Conservation (phyloP, 1,140 invertebrate species). For the Periplaneta americana region DNA sequence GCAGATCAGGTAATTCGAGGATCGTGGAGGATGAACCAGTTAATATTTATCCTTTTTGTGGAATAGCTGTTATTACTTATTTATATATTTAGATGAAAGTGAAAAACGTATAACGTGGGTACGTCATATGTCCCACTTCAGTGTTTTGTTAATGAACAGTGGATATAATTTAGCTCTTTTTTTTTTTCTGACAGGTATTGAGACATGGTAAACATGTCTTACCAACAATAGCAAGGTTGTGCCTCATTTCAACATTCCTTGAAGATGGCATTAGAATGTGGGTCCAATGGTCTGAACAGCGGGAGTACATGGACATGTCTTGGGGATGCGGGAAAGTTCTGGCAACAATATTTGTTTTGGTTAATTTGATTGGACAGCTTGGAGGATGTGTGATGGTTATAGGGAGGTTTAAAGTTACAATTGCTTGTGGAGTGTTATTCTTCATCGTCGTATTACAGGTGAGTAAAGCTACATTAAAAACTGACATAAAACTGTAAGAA, state of each 20-base stretch:
- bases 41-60: conserved; percentile 1
- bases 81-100: neutral
- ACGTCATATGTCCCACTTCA: conserved; percentile 37
- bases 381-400: conserved; percentile 95
- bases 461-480: no score
- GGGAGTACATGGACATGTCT: conserved; percentile 96
- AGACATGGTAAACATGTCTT: conserved; percentile 89
- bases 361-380: conserved; percentile 94
- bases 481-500: no score
- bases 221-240: conserved; percentile 91
- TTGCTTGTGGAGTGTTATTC: conserved; percentile 92
- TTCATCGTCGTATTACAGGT: conserved; percentile 95
- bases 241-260: conserved; percentile 98
- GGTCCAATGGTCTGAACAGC: conserved; percentile 97
- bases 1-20: conserved; percentile 79
- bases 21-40: conserved; percentile 6
- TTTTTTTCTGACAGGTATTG: conserved; percentile 66
- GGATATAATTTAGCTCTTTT: neutral
- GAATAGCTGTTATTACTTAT: conserved; percentile 3
- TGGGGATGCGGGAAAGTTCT: conserved; percentile 96
- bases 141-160: neutral
- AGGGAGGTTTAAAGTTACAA: conserved; percentile 83
- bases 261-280: conserved; percentile 99
- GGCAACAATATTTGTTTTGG: conserved; percentile 85
- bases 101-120: conserved; percentile 32